Base-by-base conservation (phyloP, 2,797 vertebrate genomes). In the Caiman crocodilus region DNA sequence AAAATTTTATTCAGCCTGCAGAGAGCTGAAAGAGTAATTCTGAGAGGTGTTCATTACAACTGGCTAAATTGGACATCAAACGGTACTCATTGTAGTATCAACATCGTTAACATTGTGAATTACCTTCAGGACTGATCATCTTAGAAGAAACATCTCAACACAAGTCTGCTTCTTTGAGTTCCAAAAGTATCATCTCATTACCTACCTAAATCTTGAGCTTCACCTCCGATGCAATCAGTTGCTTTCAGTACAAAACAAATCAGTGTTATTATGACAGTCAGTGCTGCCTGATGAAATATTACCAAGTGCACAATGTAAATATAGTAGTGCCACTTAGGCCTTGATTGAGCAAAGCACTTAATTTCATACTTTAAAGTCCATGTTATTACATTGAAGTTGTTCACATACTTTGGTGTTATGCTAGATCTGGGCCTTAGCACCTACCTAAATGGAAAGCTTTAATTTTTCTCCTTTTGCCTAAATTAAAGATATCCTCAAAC, bases 291-390 rank as follows among this genome's bases (percentile, higher is more conserved):
- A 23, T 89, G 80, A 88, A 89, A 60, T 7, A 25, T 26, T 23
- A 12, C 57, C 13, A 57, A 91, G 26, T 73, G 74, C 73, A n/a
- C 83, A 9, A 21, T 79, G 94, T 89, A 94, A 88, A 92, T 65
- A 73, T 3, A 84, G 26, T 79, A 28, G 71, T 89, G 79, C 23
- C n/a, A 9, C 20, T 23, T 11, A 11, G 3, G 4, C 4, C 74
- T 75, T 4, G 59, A 2, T 21, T 82, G 42, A 79, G 20, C 3
- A 32, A 85, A 94, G 5, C 5, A 76, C 32, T 57, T 86, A 69
- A 14, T 14, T 14, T 30, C 42, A 15, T 21, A 20, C 59, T 86
- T 91, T 60, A 82, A 94, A 94, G 20, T 13, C 25, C 83, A 9
- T n/a, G 2, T 77, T 74, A 78, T 73, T 23, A n/a, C 50, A 42